Conservation (phyloP, 37 sponge, comb jelly and placozoan genomes). For the Cliona cf. orientalis region DNA sequence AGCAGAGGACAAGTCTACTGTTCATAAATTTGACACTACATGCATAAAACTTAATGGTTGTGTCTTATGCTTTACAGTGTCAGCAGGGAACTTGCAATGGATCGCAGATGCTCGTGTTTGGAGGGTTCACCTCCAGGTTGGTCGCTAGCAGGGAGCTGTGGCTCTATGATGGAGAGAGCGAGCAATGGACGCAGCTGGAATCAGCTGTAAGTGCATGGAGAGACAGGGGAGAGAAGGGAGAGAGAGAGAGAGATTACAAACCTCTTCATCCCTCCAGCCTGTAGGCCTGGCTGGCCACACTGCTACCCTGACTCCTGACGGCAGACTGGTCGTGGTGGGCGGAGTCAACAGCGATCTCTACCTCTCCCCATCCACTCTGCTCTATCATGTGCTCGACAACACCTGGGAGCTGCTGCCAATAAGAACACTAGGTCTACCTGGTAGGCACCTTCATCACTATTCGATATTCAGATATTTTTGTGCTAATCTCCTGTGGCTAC, state of each 20-base stretch:
- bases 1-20: no score
- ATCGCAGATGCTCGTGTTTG: not conserved
- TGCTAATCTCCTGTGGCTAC: no score
- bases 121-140: constrained; percentile 1
- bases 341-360: constrained; percentile 6
- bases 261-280: constrained; percentile 1
- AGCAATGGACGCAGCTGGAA: constrained; percentile 10
- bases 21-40: no score
- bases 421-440: not conserved
- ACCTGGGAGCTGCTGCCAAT: constrained; percentile 5
- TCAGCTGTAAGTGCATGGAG: not conserved
- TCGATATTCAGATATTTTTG: no score
- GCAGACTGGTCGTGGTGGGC: constrained; percentile 4
- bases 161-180: not conserved
- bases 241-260: not conserved
- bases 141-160: constrained; percentile 21
- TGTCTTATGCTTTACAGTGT: not conserved
- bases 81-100: not conserved
- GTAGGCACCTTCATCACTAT: no score
- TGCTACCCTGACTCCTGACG: not conserved
- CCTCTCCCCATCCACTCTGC: not conserved
- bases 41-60: no score
- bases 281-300: not conserved
- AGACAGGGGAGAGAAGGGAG: no score
- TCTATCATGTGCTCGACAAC: not conserved